Evolutionary conservation across 1,140 invertebrate genomes (phyloP), one percentile per base, ranked within the genome.

Genomic region (Meloidogyne hapla): DNA sequence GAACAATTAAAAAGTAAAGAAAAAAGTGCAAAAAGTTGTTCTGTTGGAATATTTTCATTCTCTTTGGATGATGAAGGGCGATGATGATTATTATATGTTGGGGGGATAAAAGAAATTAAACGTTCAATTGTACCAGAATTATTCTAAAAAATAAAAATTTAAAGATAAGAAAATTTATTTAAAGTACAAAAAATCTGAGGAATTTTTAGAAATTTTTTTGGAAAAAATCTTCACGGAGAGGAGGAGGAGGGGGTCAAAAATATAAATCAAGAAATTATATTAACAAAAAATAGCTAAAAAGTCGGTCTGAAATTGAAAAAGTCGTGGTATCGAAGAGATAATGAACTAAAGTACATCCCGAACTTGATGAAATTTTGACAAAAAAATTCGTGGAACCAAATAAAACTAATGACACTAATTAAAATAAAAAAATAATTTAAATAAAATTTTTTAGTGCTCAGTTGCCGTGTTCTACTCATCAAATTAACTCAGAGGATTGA

Each of bases 1-100:
- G 94, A 95, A 56, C 99, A 91, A 91, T 99, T 99, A 82, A 95
- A 94, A 9, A 98, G 89, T 18, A 98, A 89, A 83, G 93, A 92
- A 67, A 97, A 90, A 25, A 93, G 93, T 69, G 94, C 92, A 88
- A 93, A 92, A n/a, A 94, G 90, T 65, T 98, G 89, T 89, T 95
- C 94, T 28, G 56, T 38, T 66, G 88, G 87, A 77, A 81, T 45
- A 18, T 15, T 42, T 48, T 48, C 18, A 21, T n/a, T 56, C 6
- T 56, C 18, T n/a, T 48, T 48, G 81, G 84, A 56, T 6, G 23
- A 61, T 6, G 56, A 64, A 21, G 13, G 56, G 13, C 23, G 28
- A n/a, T n/a, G n/a, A n/a, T n/a, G n/a, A 28, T 18, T 21, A 38
- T 56, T 56, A 15, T 6, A 56, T 10, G 45, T 4, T 23, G 45